Percentiles rank a stretch among this genome's conserved stretches.
Conservation (phyloP, 53 echinoderm and acorn worm species). For the Echinometra lucunter region DNA sequence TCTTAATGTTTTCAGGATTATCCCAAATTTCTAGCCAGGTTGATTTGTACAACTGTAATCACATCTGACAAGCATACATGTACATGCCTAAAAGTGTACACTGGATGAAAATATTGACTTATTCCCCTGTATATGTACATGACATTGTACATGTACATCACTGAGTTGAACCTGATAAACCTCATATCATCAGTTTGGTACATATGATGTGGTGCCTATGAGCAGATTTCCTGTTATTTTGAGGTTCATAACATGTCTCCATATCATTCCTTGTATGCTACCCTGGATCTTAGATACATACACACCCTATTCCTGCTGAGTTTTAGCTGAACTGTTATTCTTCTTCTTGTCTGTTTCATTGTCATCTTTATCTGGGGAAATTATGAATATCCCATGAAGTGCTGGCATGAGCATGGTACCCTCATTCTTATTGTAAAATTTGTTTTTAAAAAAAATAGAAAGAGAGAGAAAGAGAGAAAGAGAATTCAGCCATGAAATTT, state of each 20-base stretch:
- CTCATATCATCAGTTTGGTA: not conserved
- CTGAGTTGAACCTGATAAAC: not conserved
- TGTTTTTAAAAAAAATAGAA: too few species aligned
- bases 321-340: not conserved
- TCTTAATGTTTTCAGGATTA: not conserved
- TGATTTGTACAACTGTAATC: not conserved
- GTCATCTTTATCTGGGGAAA: not conserved
- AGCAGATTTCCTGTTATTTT: not conserved
- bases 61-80: not conserved
- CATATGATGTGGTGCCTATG: not conserved
- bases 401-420: not conserved
- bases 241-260: not conserved
- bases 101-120: not conserved
- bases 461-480: too few species aligned
- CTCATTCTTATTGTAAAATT: not conserved
- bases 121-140: not conserved
- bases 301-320: conserved; percentile 48
- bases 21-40: not conserved
- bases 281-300: conserved; percentile 19
- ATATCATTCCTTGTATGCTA: not conserved
- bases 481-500: not conserved
- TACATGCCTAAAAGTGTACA: not conserved
- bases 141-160: not conserved
- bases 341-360: not conserved
- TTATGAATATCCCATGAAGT: not conserved